Base-by-base conservation (phyloP, 2,797 vertebrate species). In the Diglossa cyanea region DNA sequence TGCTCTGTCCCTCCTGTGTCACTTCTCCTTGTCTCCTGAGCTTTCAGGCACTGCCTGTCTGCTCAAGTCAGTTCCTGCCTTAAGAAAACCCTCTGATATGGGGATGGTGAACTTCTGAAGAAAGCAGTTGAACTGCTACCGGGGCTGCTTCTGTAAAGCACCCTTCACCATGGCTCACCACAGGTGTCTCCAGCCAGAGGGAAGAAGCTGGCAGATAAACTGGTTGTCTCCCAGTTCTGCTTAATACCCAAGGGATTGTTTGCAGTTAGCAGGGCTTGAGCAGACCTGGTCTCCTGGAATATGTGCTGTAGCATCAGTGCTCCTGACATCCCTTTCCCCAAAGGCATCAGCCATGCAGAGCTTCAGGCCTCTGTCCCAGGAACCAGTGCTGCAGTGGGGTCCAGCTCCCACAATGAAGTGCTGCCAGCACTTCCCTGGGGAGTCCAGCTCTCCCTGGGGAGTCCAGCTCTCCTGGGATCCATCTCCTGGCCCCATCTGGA, bases 361-460 rank as follows among this genome's bases (percentile, higher is more conserved):
- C 33, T 62, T 63, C 28, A 55, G 3, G 15, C 13, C 42, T 35
- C 74, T 87, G 62, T 8, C 47, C 20, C 65, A 44, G 53, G 47
- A 80, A 11, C 11, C 35, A 44, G 31, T 3, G 1, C 30, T 72
- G n/a, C 4, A 4, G 2, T 11, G 13, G 18, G 4, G 3, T 53
- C 44, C 65, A 44, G 65, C 16, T 66, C 31, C 31, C 25, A 33
- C 0, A 0, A 5, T 13, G 4, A 7, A 37, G 63, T 17, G 53
- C 61, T 90, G 11, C 53, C 0, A 0, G 33, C 13, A n/a, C 19
- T 40, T 81, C 42, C 48, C 31, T 25, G 21, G 8, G 17, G 26
- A 71, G 14, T 12, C 37, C 68, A 31, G 9, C 3, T 26, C 23
- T 80, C 50, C 40, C 20, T 17, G 40, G 40, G 17, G 25, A 71